Percentiles rank a stretch among this genome's conserved stretches.
phyloP scores from a whole-genome alignment of 1,140 invertebrate genomes.

The Atopsyche davidsoni region DNA sequence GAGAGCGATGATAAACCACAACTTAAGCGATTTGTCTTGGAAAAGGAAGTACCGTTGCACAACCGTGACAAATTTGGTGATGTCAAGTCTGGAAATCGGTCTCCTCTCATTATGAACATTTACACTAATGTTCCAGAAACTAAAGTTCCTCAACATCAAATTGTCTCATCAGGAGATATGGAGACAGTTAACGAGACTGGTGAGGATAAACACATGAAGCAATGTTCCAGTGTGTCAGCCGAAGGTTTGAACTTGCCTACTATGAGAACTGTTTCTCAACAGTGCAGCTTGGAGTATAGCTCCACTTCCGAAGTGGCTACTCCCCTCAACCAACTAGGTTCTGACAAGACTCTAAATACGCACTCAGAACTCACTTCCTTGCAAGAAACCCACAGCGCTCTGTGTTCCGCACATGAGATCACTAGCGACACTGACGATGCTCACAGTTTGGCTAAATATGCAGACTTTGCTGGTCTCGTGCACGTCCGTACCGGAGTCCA shows the following conservation, averaged over 20 bases:
- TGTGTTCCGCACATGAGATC: conserved; percentile 47
- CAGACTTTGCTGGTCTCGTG: conserved; percentile 33
- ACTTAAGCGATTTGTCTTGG: conserved; percentile 36
- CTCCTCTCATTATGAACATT: conserved; percentile 61
- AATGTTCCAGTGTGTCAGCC: conserved; percentile 40
- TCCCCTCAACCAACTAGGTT: conserved; percentile 41
- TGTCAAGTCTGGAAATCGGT: conserved; percentile 25
- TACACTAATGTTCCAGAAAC: conserved; percentile 68
- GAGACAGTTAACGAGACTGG: conserved; percentile 29
- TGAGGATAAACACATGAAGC: conserved; percentile 36
- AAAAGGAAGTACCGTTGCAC: conserved; percentile 34
- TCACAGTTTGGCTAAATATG: conserved; percentile 44
- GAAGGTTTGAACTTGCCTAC: conserved; percentile 43
- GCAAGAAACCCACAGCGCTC: conserved; percentile 45
- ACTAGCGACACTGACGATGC: conserved; percentile 41
- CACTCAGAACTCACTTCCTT: conserved; percentile 46
- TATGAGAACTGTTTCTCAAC: conserved; percentile 47
- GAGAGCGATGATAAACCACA: conserved; percentile 45
- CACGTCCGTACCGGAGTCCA: conserved; percentile 13
- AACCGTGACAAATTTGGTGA: conserved; percentile 31
- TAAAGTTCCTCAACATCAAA: conserved; percentile 55
- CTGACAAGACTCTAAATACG: conserved; percentile 45
- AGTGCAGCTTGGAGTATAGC: conserved; percentile 47
- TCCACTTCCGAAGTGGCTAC: conserved; percentile 44
- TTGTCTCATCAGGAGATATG: conserved; percentile 42